Evolutionary conservation across 2,797 vertebrate species (phyloP), one percentile per base, ranked within the genome.

Genomic region (Balearica regulorum): DNA sequence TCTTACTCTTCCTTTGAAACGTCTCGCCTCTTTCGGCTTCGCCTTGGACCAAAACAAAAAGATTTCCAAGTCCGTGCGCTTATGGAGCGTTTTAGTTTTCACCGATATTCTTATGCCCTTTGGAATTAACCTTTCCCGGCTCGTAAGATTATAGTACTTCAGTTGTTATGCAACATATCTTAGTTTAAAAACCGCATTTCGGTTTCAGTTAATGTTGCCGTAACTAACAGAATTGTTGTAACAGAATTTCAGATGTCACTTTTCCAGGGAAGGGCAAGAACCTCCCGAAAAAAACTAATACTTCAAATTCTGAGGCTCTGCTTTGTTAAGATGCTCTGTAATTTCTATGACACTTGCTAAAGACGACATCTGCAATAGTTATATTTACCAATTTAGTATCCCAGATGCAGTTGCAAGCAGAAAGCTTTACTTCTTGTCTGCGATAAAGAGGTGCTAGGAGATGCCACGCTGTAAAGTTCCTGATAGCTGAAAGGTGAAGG

Each of bases 121-220:
- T 77, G 80, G 73, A 84, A 70, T 91, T 90, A 93, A 82, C 93
- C 93, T 90, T 89, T 93, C 83, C 64, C 26, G 16, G 25, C 53
- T 92, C 7, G 7, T 84, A 55, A 82, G 60, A 68, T 41, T 62
- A 16, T 77, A 58, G 33, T 72, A 26, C 39, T 93, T 65, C 66
- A 20, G 78, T 54, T 88, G 88, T 97, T 97, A 96, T 94, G 97
- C 97, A 97, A 96, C 51, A 0, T 78, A 68, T 65, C 68, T 70
- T 87, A 69, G 89, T 69, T 46, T 96, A 53, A 87, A 96, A 95
- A 82, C 95, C 96, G 69, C 95, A 89, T 93, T 93, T 94, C 80
- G 13, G 91, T 96, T 95, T 96, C 96, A 85, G 96, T 97, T 96
- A 75, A 54, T 57, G 85, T 93, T 89, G 92, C 87, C 11, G 31